Conservation (phyloP, 1,140 invertebrate genomes). For the Drosophila guanche region DNA sequence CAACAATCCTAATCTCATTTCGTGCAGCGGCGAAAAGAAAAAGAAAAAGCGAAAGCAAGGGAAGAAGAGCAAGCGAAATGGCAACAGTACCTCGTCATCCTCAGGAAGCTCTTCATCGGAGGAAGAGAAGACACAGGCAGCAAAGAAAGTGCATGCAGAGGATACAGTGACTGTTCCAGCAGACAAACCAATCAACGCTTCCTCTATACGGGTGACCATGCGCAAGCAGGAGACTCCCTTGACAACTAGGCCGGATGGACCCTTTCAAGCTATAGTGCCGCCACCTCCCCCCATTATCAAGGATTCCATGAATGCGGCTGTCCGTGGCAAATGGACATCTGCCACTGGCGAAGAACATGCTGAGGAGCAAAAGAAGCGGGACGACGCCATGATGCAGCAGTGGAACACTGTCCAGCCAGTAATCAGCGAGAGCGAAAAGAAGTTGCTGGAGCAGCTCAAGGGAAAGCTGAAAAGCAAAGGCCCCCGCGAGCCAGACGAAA, state of each 20-base stretch:
- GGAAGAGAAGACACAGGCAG: constrained; percentile 84
- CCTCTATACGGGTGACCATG: constrained; percentile 88
- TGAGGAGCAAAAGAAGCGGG: constrained; percentile 67
- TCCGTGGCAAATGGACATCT: constrained; percentile 79
- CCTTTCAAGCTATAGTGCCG: constrained; percentile 33
- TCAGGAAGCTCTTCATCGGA: constrained; percentile 77
- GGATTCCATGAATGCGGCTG: constrained; percentile 43
- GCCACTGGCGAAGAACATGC: constrained; percentile 24
- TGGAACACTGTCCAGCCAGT: constrained; percentile 86
- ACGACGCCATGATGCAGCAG: constrained; percentile 85
- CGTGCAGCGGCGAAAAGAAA: constrained; percentile 79
- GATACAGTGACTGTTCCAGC: constrained; percentile 8
- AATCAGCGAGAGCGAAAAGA: constrained; percentile 85
- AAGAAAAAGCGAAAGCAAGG: constrained; percentile 87
- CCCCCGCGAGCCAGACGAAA: constrained; percentile 45
- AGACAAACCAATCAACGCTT: constrained; percentile 84
- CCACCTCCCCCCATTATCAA: constrained; percentile 65
- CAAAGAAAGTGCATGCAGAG: constrained; percentile 55
- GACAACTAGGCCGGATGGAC: constrained; percentile 10
- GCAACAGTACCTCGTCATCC: constrained; percentile 62
- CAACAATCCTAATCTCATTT: too few relatives aligned
- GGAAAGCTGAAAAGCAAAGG: constrained; percentile 83
- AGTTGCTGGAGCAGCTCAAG: constrained; percentile 86
- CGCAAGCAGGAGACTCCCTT: constrained; percentile 85
- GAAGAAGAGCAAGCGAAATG: constrained; percentile 84